These are phyloP conservation scores for Neosalanx taihuensis DNA, from an alignment of 2,797 vertebrate species.

Conservation along the genomic window DNA sequence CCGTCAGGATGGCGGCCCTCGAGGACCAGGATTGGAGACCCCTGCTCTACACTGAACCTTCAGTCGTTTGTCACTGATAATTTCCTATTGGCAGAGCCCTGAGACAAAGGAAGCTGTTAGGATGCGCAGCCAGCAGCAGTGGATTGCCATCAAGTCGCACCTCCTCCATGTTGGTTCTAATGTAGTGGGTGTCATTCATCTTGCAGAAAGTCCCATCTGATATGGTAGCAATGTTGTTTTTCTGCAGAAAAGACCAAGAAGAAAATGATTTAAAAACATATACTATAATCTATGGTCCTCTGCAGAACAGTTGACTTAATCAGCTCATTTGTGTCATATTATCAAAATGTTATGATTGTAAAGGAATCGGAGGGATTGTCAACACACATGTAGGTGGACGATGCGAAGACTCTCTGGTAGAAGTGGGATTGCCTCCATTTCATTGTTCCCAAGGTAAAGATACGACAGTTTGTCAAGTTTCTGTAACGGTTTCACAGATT, in stretches of 20 bases:
- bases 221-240: constrained; percentile 87
- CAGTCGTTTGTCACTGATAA: constrained; percentile 73
- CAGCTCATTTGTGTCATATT: too few relatives aligned
- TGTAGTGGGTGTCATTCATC: constrained; percentile 82
- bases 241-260: constrained; percentile 66
- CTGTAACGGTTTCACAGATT: constrained; percentile 59
- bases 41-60: background rate
- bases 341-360: background rate
- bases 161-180: constrained; percentile 80
- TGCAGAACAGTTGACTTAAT: too few relatives aligned
- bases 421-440: constrained; percentile 84
- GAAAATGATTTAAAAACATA: background rate
- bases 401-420: constrained; percentile 86
- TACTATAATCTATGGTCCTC: background rate
- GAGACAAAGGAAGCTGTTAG: constrained; percentile 89
- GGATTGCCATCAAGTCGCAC: constrained; percentile 91
- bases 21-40: too few relatives aligned
- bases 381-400: constrained; percentile 85
- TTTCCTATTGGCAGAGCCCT: constrained; percentile 80
- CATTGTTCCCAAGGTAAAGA: constrained; percentile 87
- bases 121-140: constrained; percentile 78
- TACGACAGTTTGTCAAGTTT: constrained; percentile 83
- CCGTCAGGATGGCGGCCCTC: too few relatives aligned
- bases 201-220: constrained; percentile 93
- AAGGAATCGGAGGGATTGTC: background rate